These are phyloP conservation scores for Zaprionus africanus DNA, from an alignment of 1,140 invertebrate species.

Conservation along the genomic window DNA sequence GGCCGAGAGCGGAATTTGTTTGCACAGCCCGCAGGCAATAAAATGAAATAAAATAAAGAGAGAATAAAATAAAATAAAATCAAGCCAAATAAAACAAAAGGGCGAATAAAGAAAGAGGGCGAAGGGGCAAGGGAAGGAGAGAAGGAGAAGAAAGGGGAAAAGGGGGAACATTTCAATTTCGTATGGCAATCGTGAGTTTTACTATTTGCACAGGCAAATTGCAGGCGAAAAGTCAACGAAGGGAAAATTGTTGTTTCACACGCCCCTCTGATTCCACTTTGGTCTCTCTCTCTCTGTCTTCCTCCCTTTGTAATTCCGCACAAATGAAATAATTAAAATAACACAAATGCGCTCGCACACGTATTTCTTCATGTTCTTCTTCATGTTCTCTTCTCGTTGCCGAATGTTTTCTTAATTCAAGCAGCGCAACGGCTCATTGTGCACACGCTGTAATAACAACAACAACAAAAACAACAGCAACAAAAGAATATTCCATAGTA, in stretches of 20 bases:
- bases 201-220: conserved; percentile 32
- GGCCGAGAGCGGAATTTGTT: not conserved
- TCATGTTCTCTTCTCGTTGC: conserved; percentile 32
- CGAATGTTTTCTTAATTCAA: conserved; percentile 54
- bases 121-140: too few relatives aligned
- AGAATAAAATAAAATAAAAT: conserved; percentile 1
- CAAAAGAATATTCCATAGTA: conserved; percentile 13
- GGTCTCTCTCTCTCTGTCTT: not conserved
- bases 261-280: not conserved
- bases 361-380: not conserved
- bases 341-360: conserved; percentile 34
- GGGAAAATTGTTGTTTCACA: conserved; percentile 18
- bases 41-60: not conserved
- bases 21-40: not conserved
- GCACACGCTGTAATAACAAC: conserved; percentile 26
- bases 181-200: conserved; percentile 20
- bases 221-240: conserved; percentile 23
- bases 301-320: conserved; percentile 17
- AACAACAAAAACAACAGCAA: conserved; percentile 3
- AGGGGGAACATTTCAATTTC: conserved; percentile 17
- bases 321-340: conserved; percentile 61
- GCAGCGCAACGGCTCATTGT: conserved; percentile 39
- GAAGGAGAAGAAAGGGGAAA: not conserved
- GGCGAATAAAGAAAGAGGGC: too few relatives aligned
- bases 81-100: not conserved